Conservation (phyloP, 2,113 vertebrate species). For the Siniperca knerii region DNA sequence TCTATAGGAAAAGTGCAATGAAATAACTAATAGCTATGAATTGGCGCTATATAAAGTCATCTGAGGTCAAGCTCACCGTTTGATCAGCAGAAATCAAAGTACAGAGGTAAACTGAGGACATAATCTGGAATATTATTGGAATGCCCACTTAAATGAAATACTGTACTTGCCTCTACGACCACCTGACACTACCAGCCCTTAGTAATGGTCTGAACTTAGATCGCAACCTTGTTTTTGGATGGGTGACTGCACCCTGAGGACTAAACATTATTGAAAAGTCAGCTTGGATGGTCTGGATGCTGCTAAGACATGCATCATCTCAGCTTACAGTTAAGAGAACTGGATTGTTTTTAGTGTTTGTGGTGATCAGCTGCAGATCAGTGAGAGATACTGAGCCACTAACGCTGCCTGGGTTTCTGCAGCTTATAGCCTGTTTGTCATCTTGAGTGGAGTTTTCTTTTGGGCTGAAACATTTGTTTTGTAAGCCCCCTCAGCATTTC, state of each 20-base stretch:
- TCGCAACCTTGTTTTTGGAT: neutral
- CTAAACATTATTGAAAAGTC: slow-evolving; percentile 49
- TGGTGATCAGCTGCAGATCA: slow-evolving; percentile 20
- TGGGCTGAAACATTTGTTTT: slow-evolving; percentile 35
- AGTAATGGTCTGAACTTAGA: slow-evolving; percentile 11
- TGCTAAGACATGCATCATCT: slow-evolving; percentile 31
- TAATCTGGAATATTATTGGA: neutral
- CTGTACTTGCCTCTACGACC: neutral
- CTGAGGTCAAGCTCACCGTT: slow-evolving; percentile 2
- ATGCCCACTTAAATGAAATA: slow-evolving; percentile 3
- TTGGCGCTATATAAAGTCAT: neutral
- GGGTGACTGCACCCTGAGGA: neutral
- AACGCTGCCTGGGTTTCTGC: slow-evolving; percentile 8
- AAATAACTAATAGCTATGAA: too few species aligned
- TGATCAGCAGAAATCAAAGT: neutral
- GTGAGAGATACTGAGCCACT: slow-evolving; percentile 28
- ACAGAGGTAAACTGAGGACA: neutral
- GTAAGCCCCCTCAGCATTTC: slow-evolving; percentile 4
- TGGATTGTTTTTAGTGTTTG: slow-evolving; percentile 31
- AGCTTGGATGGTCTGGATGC: slow-evolving; percentile 10
- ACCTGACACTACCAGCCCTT: slow-evolving; percentile 12
- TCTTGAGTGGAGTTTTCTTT: slow-evolving; percentile 26
- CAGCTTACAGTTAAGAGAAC: slow-evolving; percentile 9
- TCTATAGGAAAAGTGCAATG: too few species aligned
- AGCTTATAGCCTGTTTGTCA: slow-evolving; percentile 37